Evolutionary conservation across 2,888 invertebrate species (phyloP).

Genomic region (Nymphalis urticae): DNA sequence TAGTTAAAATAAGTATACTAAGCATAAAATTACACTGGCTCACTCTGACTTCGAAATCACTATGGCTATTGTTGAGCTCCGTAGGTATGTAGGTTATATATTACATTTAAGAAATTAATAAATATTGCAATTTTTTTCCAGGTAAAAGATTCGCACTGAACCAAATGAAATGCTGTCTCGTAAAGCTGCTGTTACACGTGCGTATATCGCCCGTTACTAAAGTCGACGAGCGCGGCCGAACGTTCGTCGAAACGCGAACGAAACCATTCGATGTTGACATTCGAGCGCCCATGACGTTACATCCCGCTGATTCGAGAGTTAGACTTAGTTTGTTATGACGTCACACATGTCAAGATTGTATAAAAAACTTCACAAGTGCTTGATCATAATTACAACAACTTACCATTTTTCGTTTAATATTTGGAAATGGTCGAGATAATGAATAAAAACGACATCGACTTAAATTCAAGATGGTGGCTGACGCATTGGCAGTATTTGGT

Average conservation of each 20-base stretch:
- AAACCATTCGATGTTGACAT: constrained; percentile 60
- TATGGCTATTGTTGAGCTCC: too few species aligned
- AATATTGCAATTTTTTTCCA: constrained; percentile 40
- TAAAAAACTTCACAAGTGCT: neutral
- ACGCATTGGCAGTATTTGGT: too few species aligned
- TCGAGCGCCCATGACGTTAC: constrained; percentile 66
- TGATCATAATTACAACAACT: too few species aligned
- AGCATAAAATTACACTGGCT: too few species aligned
- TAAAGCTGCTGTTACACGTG: constrained; percentile 56
- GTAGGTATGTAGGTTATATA: too few species aligned
- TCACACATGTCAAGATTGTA: neutral
- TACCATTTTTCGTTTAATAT: too few species aligned
- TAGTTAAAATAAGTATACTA: too few species aligned
- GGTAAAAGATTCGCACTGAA: constrained; percentile 74
- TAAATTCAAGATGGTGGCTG: too few species aligned
- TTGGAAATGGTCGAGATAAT: too few species aligned
- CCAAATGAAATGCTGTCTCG: constrained; percentile 74
- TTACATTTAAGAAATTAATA: neutral
- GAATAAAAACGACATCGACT: too few species aligned
- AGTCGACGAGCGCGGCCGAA: constrained; percentile 16
- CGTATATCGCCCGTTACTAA: constrained; percentile 47
- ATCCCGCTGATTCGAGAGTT: constrained; percentile 65
- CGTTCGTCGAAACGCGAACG: constrained; percentile 22
- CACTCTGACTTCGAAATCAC: too few species aligned
- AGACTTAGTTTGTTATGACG: constrained; percentile 63